A percentile compares a stretch with the other conserved stretches of the same genome.
These are phyloP conservation scores for Eugnorisma glareosa DNA, from an alignment of 2,888 invertebrate species.

Conservation along the genomic window DNA sequence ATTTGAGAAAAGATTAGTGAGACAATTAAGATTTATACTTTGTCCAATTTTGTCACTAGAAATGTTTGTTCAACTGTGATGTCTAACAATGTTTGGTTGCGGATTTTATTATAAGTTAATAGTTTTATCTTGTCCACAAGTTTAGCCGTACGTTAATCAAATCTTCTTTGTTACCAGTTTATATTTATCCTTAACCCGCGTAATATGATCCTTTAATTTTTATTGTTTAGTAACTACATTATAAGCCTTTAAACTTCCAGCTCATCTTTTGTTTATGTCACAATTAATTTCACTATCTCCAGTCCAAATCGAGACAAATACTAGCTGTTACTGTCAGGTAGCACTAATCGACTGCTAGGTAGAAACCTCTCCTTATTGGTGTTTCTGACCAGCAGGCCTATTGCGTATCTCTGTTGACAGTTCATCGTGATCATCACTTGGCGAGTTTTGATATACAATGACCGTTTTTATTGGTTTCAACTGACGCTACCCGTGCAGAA, in stretches of 20 bases:
- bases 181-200: conserved; percentile 5
- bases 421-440: no score
- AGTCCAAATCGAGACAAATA: not conserved
- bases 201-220: not conserved
- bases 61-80: conserved; percentile 18
- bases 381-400: not conserved
- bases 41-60: not conserved
- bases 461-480: no score
- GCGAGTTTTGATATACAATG: no score
- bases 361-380: not conserved
- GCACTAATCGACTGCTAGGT: not conserved
- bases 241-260: not conserved
- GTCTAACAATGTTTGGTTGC: not conserved
- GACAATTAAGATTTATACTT: conserved; percentile 37
- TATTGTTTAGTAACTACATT: not conserved
- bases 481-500: no score
- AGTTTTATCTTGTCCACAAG: conserved; percentile 14
- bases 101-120: conserved; percentile 24
- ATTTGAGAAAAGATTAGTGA: conserved; percentile 50
- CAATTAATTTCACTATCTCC: not conserved
- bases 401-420: no score
- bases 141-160: not conserved
- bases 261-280: not conserved
- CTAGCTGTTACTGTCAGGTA: not conserved
- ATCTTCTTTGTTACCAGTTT: not conserved